phyloP scores from a whole-genome alignment of 2,888 invertebrate genomes.

The Disparrhopalites patrizii region DNA sequence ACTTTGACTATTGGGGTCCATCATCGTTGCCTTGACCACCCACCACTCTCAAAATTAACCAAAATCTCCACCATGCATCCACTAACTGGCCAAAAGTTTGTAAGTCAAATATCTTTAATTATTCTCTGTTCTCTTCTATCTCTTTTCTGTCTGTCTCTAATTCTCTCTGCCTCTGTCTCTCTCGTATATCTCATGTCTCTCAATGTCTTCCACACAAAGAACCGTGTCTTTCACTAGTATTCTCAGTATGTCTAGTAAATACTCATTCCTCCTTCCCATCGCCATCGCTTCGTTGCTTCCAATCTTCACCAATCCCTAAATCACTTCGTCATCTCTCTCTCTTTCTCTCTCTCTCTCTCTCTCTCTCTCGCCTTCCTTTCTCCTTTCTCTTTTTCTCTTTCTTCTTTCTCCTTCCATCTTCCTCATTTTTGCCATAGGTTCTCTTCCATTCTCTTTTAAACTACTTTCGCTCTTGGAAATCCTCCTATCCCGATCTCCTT shows the following conservation, averaged over 20 bases:
- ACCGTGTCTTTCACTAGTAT: too few species aligned
- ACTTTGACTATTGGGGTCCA: slow-evolving; percentile 31
- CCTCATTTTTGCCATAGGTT: background rate
- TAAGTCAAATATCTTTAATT: slow-evolving; percentile 21
- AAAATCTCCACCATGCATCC: slow-evolving; percentile 20
- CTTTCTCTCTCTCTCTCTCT: background rate
- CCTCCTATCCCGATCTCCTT: too few species aligned
- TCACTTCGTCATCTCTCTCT: background rate
- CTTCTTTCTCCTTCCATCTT: too few species aligned
- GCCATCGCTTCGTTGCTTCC: too few species aligned
- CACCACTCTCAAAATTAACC: slow-evolving; percentile 18
- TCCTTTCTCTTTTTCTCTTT: background rate
- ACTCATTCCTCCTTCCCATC: background rate
- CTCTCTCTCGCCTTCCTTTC: background rate
- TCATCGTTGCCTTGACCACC: slow-evolving; percentile 32
- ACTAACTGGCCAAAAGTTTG: slow-evolving; percentile 32
- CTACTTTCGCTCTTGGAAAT: background rate
- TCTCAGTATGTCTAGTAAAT: background rate
- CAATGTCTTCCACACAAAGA: too few species aligned
- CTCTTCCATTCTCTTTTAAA: background rate
- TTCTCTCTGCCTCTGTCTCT: slow-evolving; percentile 5
- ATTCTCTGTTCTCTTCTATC: slow-evolving; percentile 11
- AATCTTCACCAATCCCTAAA: too few species aligned
- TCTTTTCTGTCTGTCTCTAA: slow-evolving; percentile 9
- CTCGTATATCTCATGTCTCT: background rate